Base-by-base conservation (phyloP, 2,113 vertebrate species). In the Zosterops pallidus region DNA sequence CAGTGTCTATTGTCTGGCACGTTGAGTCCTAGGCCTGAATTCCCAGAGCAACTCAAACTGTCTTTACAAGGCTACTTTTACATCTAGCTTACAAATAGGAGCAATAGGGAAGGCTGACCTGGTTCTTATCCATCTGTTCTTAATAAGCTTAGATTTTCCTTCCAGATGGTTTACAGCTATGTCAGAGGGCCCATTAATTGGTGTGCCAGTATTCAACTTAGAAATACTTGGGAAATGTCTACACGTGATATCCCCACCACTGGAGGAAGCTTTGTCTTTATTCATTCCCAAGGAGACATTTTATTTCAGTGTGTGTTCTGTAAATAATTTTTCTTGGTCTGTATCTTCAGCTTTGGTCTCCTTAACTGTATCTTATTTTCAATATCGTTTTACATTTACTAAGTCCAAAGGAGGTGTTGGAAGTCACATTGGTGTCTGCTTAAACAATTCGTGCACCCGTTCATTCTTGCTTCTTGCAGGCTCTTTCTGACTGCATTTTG, bases 61-160 rank as follows among this genome's bases (percentile, higher is more conserved):
- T 62, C 42, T 94, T 75, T 89, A 60, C 69, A 81, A 63, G 47
- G 37, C 83, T 86, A 39, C 63, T 77, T 93, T 92, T 86, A 74
- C 29, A 53, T 86, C 50, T 80, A 80, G 37, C 37, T 89, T 90
- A 63, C 60, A 83, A 86, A 71, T 52, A 86, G 23, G 24, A 92
- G 47, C 89, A 89, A 28, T 39, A 86, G 41, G 41, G 49, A 89
- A 81, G 35, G 29, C 47, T 94, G 83, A 74, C 21, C 68, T 94
- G 52, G 26, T 63, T 93, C 60, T 86, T 78, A 82, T 16, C 89
- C 86, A 92, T 81, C 86, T 96, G 95, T 86, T 95, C 76, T 81
- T 92, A 93, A 94, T 92, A 92, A 90, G 47, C 37, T 71, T 52
- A 75, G 64, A 75, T 89, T 90, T 92, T 85, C 64, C 60, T 90